These are phyloP conservation scores for Clarias magur DNA, from an alignment of 2,113 vertebrate genomes.

Conservation along the genomic window DNA sequence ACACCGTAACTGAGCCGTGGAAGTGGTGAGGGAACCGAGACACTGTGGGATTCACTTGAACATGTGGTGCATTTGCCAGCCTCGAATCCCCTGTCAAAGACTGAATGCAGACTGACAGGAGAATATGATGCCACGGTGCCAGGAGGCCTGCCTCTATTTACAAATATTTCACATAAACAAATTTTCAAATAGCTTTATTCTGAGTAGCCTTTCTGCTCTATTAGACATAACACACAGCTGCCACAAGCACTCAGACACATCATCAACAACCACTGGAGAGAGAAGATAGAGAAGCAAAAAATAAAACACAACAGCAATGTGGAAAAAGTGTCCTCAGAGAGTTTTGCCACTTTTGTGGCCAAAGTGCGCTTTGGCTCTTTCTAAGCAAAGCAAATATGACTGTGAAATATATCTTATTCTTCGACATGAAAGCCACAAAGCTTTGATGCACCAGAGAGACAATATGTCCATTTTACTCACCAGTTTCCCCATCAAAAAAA, in stretches of 20 bases:
- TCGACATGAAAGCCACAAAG: constrained; percentile 14
- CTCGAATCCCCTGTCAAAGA: constrained; percentile 87
- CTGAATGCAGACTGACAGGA: constrained; percentile 89
- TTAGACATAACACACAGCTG: constrained; percentile 99
- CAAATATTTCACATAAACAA: constrained; percentile 99
- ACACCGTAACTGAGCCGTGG: constrained; percentile 33
- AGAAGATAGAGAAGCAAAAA: constrained; percentile 52
- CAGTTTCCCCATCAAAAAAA: not conserved
- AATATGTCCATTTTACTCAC: constrained; percentile 18
- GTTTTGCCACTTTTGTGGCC: constrained; percentile 39
- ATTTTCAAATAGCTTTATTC: constrained; percentile 98
- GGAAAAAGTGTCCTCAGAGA: constrained; percentile 45
- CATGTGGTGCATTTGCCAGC: constrained; percentile 83
- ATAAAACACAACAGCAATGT: constrained; percentile 33
- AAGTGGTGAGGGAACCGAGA: constrained; percentile 41
- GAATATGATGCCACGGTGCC: constrained; percentile 78
- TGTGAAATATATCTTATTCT: constrained; percentile 42
- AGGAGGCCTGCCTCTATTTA: constrained; percentile 92
- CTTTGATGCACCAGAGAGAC: constrained; percentile 24
- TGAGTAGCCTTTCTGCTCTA: constrained; percentile 99
- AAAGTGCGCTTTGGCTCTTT: constrained; percentile 34
- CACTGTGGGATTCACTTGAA: constrained; percentile 70
- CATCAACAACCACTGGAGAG: constrained; percentile 94
- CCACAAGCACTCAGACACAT: constrained; percentile 99
- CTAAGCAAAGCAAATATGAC: constrained; percentile 47